Evolutionary conservation across 2,888 invertebrate genomes (phyloP), one percentile per base, ranked within the genome.

Genomic region (Odontocerum albicorne): DNA sequence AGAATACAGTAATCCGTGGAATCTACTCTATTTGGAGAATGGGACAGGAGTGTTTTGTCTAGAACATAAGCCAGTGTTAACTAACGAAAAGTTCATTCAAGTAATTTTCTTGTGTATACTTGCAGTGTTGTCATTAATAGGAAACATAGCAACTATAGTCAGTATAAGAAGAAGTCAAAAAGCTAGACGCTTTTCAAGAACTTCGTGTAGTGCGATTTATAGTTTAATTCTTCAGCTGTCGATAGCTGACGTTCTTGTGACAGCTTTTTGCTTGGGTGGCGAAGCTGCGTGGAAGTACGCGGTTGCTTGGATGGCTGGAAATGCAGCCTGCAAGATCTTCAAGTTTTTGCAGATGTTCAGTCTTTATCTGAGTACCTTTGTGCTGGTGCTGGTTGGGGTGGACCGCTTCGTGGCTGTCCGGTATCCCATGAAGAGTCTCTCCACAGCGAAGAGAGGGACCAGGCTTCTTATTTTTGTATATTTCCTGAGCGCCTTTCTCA

Each of bases 271-370:
- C 67, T 84, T 91, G 59, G 83, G 85, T 2, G 90, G 89, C 0
- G 92, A 92, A 65, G 88, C 90, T 0, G 81, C 86, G 0, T 92
- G 92, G 92, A 85, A 83, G 35, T 87, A 86, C 49, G 85, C 88
- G 0, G 90, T 92, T 0, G 84, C 87, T 59, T 92, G 92, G 92
- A 73, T 85, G 40, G 90, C 88, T 10, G 90, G 89, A 2, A 87
- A 90, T 65, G 68, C 82, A 7, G 80, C 83, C 36, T 92, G 92
- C 71, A 92, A 91, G 72, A 62, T 89, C 49, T 86, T 91, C 65
- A 92, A 92, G 70, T 88, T 86, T 63, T 74, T 87, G 42, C 90
- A 92, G 72, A 87, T 90, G 83, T 89, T 90, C 66, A 85, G 90
- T 45, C 74, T 92, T 47, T 90, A 92, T 67, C 72, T 91, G 60